A percentile compares a stretch with the other conserved stretches of the same genome.
These are phyloP conservation scores for Zootoca vivipara DNA, from an alignment of 2,113 vertebrate species.

Conservation along the genomic window DNA sequence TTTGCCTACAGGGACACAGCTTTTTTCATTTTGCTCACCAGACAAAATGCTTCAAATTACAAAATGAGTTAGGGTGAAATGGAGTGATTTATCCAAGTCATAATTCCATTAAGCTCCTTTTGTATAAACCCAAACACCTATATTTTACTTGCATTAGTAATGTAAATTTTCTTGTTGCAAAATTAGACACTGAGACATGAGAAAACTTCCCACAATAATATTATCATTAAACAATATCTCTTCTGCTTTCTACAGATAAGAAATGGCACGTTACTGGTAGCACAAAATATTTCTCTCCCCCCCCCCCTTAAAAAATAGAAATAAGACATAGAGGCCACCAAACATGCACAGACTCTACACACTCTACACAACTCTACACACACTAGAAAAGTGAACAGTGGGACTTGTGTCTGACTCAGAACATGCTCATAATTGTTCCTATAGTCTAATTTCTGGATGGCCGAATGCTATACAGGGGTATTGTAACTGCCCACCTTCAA, in stretches of 20 bases:
- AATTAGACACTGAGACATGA: not conserved
- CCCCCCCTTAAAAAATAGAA: no score
- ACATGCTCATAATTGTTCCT: not conserved
- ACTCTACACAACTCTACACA: not conserved
- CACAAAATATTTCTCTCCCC: not conserved
- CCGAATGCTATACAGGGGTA: not conserved
- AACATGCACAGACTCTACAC: not conserved
- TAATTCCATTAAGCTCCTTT: not conserved
- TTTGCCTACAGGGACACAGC: not conserved
- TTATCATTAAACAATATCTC: not conserved
- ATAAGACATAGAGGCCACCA: not conserved
- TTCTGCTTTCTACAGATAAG: not conserved
- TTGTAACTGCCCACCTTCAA: not conserved
- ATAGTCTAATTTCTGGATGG: not conserved
- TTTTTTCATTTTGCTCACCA: not conserved
- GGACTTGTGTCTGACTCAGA: not conserved
- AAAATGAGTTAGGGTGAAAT: not conserved
- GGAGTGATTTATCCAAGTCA: not conserved
- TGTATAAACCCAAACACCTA: not conserved
- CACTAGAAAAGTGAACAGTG: not conserved
- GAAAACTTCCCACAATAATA: not conserved
- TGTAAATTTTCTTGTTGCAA: not conserved
- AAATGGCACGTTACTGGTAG: not conserved
- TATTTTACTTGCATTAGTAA: constrained; percentile 4
- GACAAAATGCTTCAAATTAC: not conserved